Conservation (phyloP, 37 sponge, comb jelly and placozoan species). For the Cladorhizidae sp. region DNA sequence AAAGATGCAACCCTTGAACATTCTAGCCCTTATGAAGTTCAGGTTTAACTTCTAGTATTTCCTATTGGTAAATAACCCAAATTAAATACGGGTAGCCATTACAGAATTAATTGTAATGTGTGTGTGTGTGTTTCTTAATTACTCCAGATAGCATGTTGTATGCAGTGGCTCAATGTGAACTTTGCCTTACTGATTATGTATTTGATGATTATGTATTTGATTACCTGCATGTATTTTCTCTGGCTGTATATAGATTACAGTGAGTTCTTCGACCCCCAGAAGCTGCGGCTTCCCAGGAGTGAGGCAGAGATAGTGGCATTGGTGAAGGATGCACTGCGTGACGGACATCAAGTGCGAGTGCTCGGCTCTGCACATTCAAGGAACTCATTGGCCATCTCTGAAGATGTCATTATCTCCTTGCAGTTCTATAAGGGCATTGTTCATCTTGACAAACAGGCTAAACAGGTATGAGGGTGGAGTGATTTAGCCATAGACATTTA, state of each 20-base stretch:
- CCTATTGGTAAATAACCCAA: no score
- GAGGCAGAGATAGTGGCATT: slow-evolving; percentile 56
- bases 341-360: slow-evolving; percentile 45
- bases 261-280: slow-evolving; percentile 36
- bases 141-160: no score
- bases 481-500: no score
- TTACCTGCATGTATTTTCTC: not conserved
- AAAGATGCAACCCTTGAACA: no score
- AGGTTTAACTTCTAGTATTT: no score
- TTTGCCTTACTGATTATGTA: no score
- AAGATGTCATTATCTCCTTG: slow-evolving; percentile 53
- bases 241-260: slow-evolving; percentile 23
- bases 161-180: no score
- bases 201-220: not conserved
- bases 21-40: no score
- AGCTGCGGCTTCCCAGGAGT: slow-evolving; percentile 17
- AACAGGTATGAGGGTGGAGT: no score
- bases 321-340: slow-evolving; percentile 29
- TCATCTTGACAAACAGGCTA: slow-evolving; percentile 15
- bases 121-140: no score
- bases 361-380: slow-evolving; percentile 77
- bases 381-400: slow-evolving; percentile 50
- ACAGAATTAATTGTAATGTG: no score
- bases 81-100: no score
- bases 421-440: slow-evolving; percentile 61